These are phyloP conservation scores for Steatocranus sp. DNA, from an alignment of 2,797 vertebrate genomes.

Conservation along the genomic window DNA sequence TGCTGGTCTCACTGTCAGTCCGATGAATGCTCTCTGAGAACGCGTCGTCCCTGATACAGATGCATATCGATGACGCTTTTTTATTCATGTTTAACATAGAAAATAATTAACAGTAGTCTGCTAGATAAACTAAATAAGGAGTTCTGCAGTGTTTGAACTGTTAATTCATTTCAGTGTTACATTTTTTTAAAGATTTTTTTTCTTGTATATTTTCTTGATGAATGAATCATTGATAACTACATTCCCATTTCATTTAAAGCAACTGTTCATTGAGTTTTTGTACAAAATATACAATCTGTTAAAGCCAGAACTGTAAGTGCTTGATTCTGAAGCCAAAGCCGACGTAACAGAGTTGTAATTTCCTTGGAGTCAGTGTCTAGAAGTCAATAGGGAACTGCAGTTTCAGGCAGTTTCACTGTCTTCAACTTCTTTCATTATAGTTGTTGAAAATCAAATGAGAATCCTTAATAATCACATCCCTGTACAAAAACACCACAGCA, in stretches of 20 bases:
- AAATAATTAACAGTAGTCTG: neutral
- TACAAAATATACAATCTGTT: neutral
- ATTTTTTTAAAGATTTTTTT: neutral
- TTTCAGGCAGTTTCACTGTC: neutral
- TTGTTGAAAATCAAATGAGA: neutral
- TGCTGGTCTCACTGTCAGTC: conserved; percentile 85
- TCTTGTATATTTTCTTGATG: neutral
- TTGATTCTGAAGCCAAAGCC: neutral
- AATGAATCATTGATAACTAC: neutral
- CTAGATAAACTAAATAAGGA: neutral
- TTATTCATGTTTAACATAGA: neutral
- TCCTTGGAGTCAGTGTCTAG: neutral
- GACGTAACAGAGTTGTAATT: neutral
- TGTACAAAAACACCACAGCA: neutral
- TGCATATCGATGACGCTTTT: neutral
- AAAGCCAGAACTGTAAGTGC: neutral
- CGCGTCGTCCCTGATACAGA: conserved; percentile 83
- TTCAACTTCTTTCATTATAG: neutral
- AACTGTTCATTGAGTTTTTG: neutral
- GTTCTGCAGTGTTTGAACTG: neutral
- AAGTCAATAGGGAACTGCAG: neutral
- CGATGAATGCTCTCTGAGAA: conserved; percentile 89
- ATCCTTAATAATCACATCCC: neutral
- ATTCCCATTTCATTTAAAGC: neutral
- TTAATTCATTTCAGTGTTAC: neutral